A percentile compares a stretch with the other conserved stretches of the same genome.
Conservation (phyloP, 2,113 vertebrate species). For the Hippocampus abdominalis region DNA sequence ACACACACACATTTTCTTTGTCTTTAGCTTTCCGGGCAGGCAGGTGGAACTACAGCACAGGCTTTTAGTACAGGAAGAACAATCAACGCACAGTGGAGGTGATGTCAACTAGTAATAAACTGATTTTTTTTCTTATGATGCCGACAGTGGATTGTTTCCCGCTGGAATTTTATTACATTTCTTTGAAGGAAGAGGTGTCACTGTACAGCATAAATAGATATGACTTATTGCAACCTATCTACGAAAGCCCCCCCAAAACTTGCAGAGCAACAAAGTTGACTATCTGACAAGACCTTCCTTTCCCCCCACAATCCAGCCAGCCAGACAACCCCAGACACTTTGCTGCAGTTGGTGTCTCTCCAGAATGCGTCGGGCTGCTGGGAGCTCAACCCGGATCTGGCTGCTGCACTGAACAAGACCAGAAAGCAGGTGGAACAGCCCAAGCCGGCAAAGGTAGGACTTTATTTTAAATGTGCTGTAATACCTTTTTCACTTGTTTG, state of each 20-base stretch:
- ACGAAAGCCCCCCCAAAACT: too few relatives aligned
- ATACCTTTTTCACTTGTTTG: not conserved
- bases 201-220: not conserved
- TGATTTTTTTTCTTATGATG: too few relatives aligned
- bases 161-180: too few relatives aligned
- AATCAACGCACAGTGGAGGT: too few relatives aligned
- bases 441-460: conserved; percentile 57
- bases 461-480: not conserved
- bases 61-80: too few relatives aligned
- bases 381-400: conserved; percentile 60
- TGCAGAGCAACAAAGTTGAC: not conserved
- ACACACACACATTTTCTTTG: too few relatives aligned
- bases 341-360: conserved; percentile 70
- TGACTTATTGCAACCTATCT: not conserved
- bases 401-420: conserved; percentile 53
- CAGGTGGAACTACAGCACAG: too few relatives aligned
- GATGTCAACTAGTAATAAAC: too few relatives aligned
- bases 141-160: too few relatives aligned
- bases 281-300: not conserved
- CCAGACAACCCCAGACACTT: conserved; percentile 13
- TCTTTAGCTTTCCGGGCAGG: too few relatives aligned
- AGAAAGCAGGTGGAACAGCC: conserved; percentile 46
- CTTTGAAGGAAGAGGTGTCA: not conserved
- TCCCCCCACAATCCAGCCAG: not conserved
- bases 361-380: conserved; percentile 80